Evolutionary conservation across 1,140 invertebrate genomes (phyloP).

Genomic region (Harlomillsia oculata): DNA sequence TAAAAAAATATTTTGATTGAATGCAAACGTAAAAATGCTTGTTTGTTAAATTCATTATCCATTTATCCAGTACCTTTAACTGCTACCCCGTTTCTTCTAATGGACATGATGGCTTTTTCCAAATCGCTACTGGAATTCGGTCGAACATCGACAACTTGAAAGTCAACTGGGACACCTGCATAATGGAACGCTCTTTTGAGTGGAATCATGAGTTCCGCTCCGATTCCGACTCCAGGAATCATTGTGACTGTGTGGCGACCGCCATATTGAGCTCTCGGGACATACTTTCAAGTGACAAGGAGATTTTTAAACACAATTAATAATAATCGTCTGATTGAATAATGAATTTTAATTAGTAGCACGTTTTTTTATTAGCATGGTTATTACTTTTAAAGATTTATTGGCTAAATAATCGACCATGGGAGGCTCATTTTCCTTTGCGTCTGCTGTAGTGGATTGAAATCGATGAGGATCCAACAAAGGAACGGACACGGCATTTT

Average conservation of each 20-base stretch:
- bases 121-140: slow-evolving; percentile 76
- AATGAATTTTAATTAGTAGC: too few species aligned
- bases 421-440: too few species aligned
- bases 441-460: too few species aligned
- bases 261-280: slow-evolving; percentile 81
- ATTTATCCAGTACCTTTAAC: slow-evolving; percentile 81
- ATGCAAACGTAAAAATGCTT: too few species aligned
- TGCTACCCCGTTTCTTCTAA: slow-evolving; percentile 92
- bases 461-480: too few species aligned
- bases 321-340: too few species aligned
- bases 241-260: slow-evolving; percentile 89
- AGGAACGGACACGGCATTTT: too few species aligned
- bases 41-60: background rate
- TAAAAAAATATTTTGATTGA: too few species aligned
- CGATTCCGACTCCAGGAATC: slow-evolving; percentile 90
- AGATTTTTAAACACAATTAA: too few species aligned
- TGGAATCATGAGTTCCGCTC: slow-evolving; percentile 83
- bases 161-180: slow-evolving; percentile 89
- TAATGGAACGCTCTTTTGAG: slow-evolving; percentile 74
- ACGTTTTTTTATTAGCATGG: too few species aligned
- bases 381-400: too few species aligned
- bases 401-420: too few species aligned
- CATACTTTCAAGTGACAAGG: slow-evolving; percentile 1
- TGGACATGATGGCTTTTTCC: slow-evolving; percentile 87
- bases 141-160: slow-evolving; percentile 86